Base-by-base conservation (phyloP, 2,888 invertebrate species). In the Meandrusa payeni region DNA sequence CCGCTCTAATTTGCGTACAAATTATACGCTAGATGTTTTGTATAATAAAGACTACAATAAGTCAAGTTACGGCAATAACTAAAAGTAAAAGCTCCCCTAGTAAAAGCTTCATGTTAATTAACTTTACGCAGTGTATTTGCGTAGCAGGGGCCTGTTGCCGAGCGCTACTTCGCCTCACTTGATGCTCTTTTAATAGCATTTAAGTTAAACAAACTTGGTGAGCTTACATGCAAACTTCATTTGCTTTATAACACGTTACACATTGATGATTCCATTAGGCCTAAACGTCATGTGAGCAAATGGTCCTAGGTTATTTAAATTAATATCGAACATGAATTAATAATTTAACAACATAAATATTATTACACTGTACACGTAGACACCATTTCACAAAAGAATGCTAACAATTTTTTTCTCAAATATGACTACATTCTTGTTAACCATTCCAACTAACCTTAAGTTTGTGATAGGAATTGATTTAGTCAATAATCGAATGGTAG, bases 151-250 rank as follows among this genome's bases (percentile, higher is more conserved):
- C 44, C 45, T 41, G 36, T 47, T 49, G 44, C 38, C 31, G 37
- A 52, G 50, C 49, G 47, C 51, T 50, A 46, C 49, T 47, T 39
- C 45, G 43, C 46, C 51, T 51, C 44, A 49, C 55, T 61, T 61
- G 53, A 57, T 61, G 59, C 54, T 60, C 57, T 63, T 72, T 69
- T 72, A 67, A 68, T 60, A 60, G 59, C 56, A 50, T 63, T 61
- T 51, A 55, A 60, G 52, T 60, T 59, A 64, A 64, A 62, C 59
- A 58, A 46, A 52, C 54, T 41, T 52, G 48, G 47, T 47, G 39
- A 42, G 48, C 46, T 52, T 52, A 58, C 57, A 60, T 54, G 58
- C 57, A 54, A 65, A 63, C 57, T 65, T 57, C 51, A 62, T 65
- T 68, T 61, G 56, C 55, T 62, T 61, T 55, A 59, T 53, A 53